Percentiles rank a stretch among this genome's conserved stretches.
phyloP scores from a whole-genome alignment of 2,888 invertebrate genomes.

The Cosmia pyralina region DNA sequence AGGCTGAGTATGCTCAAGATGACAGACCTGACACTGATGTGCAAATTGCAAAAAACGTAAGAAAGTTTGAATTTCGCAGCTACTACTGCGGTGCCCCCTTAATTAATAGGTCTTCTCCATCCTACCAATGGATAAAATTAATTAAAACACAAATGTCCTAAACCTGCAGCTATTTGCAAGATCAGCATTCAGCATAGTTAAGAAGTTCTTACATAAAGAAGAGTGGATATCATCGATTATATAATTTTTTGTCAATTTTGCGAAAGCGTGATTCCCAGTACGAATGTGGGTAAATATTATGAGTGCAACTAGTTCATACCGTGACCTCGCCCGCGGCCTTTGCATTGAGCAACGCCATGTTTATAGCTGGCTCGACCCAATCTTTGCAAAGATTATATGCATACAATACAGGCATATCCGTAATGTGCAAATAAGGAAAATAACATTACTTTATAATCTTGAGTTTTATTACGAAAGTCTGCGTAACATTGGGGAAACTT shows the following conservation, averaged over 20 bases:
- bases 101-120: not conserved
- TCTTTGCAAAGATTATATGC: slow-evolving; percentile 32
- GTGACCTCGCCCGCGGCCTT: slow-evolving; percentile 44
- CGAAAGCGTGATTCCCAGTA: slow-evolving; percentile 44
- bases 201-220: slow-evolving; percentile 35
- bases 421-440: slow-evolving; percentile 33
- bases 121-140: not conserved
- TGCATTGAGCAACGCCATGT: slow-evolving; percentile 47
- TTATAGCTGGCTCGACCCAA: slow-evolving; percentile 20
- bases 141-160: slow-evolving; percentile 4
- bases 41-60: too few relatives aligned
- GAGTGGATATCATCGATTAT: slow-evolving; percentile 38
- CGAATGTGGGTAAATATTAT: slow-evolving; percentile 47
- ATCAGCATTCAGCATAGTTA: not conserved
- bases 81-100: too few relatives aligned
- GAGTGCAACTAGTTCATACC: slow-evolving; percentile 40
- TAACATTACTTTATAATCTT: slow-evolving; percentile 14
- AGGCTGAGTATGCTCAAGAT: too few relatives aligned
- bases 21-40: too few relatives aligned
- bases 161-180: slow-evolving; percentile 6
- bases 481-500: slow-evolving; percentile 23
- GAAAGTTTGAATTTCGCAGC: too few relatives aligned
- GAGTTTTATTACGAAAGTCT: slow-evolving; percentile 15
- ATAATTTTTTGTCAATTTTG: slow-evolving; percentile 50
- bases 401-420: slow-evolving; percentile 31